Evolutionary conservation across 1,140 invertebrate species (phyloP).

Genomic region (Palaemon carinicauda): DNA sequence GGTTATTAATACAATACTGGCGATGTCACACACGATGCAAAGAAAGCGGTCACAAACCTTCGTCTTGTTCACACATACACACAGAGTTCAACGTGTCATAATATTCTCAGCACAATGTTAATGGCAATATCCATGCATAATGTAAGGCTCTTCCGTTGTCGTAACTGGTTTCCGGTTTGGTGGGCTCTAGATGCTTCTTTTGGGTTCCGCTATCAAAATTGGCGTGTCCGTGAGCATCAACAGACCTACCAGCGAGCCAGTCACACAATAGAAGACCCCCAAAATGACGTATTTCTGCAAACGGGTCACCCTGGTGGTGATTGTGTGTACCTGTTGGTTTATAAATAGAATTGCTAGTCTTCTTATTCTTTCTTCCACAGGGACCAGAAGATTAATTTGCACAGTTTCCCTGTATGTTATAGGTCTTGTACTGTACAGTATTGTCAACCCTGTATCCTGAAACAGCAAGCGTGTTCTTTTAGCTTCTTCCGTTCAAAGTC

Average conservation of each 20-base stretch:
- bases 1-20: neutral
- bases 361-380: constrained; percentile 15
- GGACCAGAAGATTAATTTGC: constrained; percentile 24
- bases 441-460: neutral
- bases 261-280: too few species aligned
- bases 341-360: neutral
- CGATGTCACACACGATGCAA: neutral
- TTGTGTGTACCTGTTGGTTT: constrained; percentile 22
- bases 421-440: constrained; percentile 22
- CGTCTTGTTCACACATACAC: neutral
- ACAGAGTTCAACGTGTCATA: constrained; percentile 34
- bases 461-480: neutral
- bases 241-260: neutral
- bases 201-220: too few species aligned
- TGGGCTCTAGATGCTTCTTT: too few species aligned
- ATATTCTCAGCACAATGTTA: constrained; percentile 42
- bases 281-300: too few species aligned
- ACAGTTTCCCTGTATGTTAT: neutral
- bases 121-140: constrained; percentile 46
- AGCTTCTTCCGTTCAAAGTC: too few species aligned
- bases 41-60: neutral
- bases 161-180: too few species aligned
- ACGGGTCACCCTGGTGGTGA: constrained; percentile 7
- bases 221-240: too few species aligned
- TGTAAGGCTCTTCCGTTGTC: neutral